Base-by-base conservation (phyloP, 1,140 invertebrate genomes). In the Heliconius hewitsoni region DNA sequence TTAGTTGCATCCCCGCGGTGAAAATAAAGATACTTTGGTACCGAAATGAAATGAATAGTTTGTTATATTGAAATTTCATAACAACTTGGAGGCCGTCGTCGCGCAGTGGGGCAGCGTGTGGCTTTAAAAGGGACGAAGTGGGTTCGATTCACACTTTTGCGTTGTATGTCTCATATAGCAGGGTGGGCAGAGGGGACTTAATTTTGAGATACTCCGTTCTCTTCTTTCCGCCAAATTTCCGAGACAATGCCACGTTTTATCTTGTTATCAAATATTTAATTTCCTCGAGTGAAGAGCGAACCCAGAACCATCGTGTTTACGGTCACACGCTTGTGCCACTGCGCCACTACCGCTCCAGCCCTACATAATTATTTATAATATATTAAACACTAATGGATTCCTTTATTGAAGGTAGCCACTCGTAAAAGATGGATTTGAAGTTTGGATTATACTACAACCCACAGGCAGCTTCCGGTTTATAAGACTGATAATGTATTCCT, bases 1-100 rank as follows among this genome's bases (percentile, higher is more conserved):
- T 83, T 86, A 87, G 76, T 80, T 77, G 87, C 83, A 83, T 73
- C 84, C 89, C 89, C 80, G 87, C 81, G 76, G 89, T 74, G 88
- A 86, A 84, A 88, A 90, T 89, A 39, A 37, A 37, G 18, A 72
- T 72, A 72, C 71, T 72, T 72, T 72, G 13, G 60, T 66, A 66
- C n/a, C n/a, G 19, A 9, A 23, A 60, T 60, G 19, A 60, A 60
- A 60, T 60, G n/a, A 60, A 60, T 60, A 60, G 19, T 60, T 8
- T 16, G 2, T 66, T 16, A 27, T 66, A 66, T 66, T 27, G 27
- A 66, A 30, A 66, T 30, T 66, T 27, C n/a, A 16, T 30, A 66
- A 30, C 9, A 30, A 66, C 60, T 60, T 11, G 55, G 9, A 11
- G 8, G 2, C n/a, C 2, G 55, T 57, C 19, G 55, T 57, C 1